Conservation (phyloP, 2,113 vertebrate genomes). For the Syngnathus scovelli region DNA sequence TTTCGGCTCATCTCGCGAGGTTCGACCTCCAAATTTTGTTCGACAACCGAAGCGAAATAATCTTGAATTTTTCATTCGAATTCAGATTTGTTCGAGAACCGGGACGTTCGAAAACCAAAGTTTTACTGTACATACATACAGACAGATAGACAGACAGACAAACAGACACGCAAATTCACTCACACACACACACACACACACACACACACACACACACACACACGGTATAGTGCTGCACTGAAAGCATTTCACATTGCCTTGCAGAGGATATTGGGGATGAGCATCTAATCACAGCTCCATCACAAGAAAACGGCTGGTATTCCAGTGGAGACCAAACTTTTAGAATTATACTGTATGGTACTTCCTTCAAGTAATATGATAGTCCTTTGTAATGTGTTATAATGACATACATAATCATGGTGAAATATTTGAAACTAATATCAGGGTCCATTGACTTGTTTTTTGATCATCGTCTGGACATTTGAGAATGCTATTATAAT, state of each 20-base stretch:
- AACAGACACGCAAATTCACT: too few relatives aligned
- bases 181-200: too few relatives aligned
- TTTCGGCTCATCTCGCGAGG: too few relatives aligned
- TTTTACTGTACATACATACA: too few relatives aligned
- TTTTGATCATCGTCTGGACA: conserved; percentile 36
- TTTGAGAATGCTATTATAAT: conserved; percentile 35
- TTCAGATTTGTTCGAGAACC: too few relatives aligned
- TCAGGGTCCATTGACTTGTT: conserved; percentile 28
- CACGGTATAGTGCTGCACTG: conserved; percentile 61
- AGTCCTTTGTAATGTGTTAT: conserved; percentile 20
- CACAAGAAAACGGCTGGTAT: conserved; percentile 28
- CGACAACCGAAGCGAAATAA: too few relatives aligned
- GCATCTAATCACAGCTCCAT: conserved; percentile 16
- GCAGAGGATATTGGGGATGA: conserved; percentile 36
- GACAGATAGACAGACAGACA: too few relatives aligned
- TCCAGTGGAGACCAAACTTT: conserved; percentile 49
- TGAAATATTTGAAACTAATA: conserved; percentile 27
- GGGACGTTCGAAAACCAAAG: too few relatives aligned
- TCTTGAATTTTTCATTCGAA: too few relatives aligned
- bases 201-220: background rate
- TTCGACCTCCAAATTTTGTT: too few relatives aligned
- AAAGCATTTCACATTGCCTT: conserved; percentile 63
- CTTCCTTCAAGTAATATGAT: conserved; percentile 61
- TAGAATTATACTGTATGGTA: conserved; percentile 53
- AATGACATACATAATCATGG: background rate